Percentiles rank a stretch among this genome's conserved stretches.
These are phyloP conservation scores for Sanderia malayensis DNA, from an alignment of 30 jellyfish, hydroid and myxozoan genomes.

Conservation along the genomic window DNA sequence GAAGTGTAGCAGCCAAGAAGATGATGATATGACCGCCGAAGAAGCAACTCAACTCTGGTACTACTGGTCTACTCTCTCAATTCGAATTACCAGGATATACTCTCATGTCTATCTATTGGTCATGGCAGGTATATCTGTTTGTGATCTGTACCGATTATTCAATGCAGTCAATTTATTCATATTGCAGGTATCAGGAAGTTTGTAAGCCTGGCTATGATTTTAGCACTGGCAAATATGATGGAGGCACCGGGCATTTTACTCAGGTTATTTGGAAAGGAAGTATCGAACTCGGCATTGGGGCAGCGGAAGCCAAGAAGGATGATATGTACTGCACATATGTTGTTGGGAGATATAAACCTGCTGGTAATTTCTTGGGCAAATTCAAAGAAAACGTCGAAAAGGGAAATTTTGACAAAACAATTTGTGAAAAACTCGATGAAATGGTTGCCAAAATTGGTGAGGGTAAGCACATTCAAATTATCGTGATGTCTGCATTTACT, in stretches of 20 bases:
- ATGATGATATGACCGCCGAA: constrained; percentile 75
- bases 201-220: constrained; percentile 78
- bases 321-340: constrained; percentile 72
- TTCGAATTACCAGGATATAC: no score
- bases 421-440: constrained; percentile 34
- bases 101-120: no score
- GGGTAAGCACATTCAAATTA: no score
- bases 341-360: constrained; percentile 76
- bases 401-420: constrained; percentile 40
- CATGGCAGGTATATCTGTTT: no score
- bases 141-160: no score
- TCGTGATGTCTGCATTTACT: no score
- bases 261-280: constrained; percentile 90
- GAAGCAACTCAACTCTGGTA: constrained; percentile 86
- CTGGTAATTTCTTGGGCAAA: constrained; percentile 73
- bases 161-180: no score
- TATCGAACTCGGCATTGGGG: constrained; percentile 77
- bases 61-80: no score
- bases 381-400: constrained; percentile 57
- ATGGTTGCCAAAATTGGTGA: constrained; percentile 29
- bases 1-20: constrained; percentile 65
- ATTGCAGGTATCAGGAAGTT: constrained; percentile 80
- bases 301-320: constrained; percentile 68
- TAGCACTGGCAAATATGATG: constrained; percentile 25
- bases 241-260: constrained; percentile 86